phyloP scores from a whole-genome alignment of 2,113 vertebrate genomes.

The Elaphurus davidianus region DNA sequence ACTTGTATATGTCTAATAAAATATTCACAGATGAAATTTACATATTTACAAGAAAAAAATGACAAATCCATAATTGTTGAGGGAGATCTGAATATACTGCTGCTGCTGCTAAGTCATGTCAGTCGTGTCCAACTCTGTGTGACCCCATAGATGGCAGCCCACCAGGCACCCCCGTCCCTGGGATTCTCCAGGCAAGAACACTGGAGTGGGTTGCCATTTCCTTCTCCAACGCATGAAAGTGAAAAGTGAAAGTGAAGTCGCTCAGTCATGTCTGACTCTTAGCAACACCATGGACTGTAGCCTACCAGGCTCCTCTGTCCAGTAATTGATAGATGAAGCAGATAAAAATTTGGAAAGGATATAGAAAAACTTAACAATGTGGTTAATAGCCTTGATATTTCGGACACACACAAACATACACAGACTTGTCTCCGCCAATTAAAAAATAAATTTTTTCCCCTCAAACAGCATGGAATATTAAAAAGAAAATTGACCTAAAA shows the following conservation, averaged over 20 bases:
- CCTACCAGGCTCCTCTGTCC: too few species aligned
- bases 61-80: not conserved
- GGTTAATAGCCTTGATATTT: not conserved
- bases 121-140: too few species aligned
- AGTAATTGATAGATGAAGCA: not conserved
- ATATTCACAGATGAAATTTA: not conserved
- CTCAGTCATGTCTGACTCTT: too few species aligned
- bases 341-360: not conserved
- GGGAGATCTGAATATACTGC: not conserved
- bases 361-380: conserved; percentile 12
- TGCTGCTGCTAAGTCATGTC: not conserved
- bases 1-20: not conserved
- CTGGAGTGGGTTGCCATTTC: too few species aligned
- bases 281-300: too few species aligned
- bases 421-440: not conserved
- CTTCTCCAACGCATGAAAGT: too few species aligned
- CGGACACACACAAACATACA: not conserved
- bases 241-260: too few species aligned
- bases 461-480: not conserved
- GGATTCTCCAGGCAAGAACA: too few species aligned
- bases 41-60: not conserved
- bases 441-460: not conserved
- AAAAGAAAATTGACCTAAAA: not conserved
- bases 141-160: too few species aligned
- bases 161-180: too few species aligned